These are phyloP conservation scores for Columba janthina DNA, from an alignment of 2,113 vertebrate species.

Conservation along the genomic window DNA sequence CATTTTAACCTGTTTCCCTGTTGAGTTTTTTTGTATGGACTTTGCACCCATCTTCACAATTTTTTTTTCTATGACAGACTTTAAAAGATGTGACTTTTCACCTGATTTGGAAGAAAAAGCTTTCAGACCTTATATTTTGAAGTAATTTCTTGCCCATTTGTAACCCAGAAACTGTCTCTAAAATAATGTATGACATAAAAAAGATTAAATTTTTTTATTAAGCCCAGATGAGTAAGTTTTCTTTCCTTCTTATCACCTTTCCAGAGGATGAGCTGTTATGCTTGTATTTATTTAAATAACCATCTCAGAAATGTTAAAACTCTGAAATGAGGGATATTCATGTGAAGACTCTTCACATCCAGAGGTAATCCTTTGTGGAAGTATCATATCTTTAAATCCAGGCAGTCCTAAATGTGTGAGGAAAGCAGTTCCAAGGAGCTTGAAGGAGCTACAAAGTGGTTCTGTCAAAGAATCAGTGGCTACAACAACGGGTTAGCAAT, in stretches of 20 bases:
- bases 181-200: background rate
- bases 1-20: background rate
- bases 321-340: background rate
- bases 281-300: conserved; percentile 17
- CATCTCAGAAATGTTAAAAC: background rate
- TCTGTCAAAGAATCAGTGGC: background rate
- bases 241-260: background rate
- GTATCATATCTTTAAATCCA: background rate
- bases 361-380: background rate
- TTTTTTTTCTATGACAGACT: background rate
- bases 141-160: background rate
- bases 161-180: background rate
- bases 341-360: background rate
- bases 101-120: background rate
- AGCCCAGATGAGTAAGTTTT: background rate
- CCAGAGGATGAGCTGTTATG: background rate
- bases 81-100: background rate
- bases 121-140: background rate
- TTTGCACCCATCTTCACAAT: background rate
- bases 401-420: background rate
- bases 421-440: background rate
- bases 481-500: background rate
- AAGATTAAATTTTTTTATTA: background rate
- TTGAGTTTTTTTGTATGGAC: background rate
- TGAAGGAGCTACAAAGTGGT: background rate